A percentile compares a stretch with the other conserved stretches of the same genome.
Evolutionary conservation across 2,797 vertebrate genomes (phyloP).

Genomic region (Phalanger gymnotis): DNA sequence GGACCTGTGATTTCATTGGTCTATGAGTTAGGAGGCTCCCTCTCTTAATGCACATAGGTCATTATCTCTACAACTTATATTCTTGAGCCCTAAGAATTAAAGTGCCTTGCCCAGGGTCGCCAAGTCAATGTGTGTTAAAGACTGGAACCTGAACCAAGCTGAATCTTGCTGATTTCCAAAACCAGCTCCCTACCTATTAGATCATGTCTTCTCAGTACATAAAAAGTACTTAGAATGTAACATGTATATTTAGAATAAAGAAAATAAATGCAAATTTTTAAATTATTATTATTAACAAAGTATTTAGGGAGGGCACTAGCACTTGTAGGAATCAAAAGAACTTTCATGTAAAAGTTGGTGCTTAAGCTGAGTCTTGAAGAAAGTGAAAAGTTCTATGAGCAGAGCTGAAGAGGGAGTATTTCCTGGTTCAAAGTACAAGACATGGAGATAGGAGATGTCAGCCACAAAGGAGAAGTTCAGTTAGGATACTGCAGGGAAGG

Average conservation of each 20-base stretch:
- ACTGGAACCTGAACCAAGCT: not conserved
- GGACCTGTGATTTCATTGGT: not conserved
- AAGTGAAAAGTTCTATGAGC: not conserved
- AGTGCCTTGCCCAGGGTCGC: not conserved
- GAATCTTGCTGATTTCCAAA: not conserved
- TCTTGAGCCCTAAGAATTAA: not conserved
- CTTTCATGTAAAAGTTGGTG: not conserved
- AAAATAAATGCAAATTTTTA: not conserved
- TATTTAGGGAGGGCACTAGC: not conserved
- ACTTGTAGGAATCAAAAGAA: not conserved
- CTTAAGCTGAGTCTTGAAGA: not conserved
- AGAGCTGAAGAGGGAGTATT: not conserved
- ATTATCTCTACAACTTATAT: not conserved
- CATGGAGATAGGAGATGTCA: not conserved
- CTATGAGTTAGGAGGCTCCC: not conserved
- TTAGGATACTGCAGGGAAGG: not conserved
- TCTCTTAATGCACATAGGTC: not conserved
- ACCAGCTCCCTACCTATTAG: not conserved
- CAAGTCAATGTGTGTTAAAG: not conserved
- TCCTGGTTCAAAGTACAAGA: not conserved
- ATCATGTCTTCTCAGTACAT: not conserved
- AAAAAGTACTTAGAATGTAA: not conserved
- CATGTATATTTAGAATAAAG: not conserved
- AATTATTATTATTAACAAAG: not conserved
- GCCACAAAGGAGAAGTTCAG: not conserved